Conservation (phyloP, 2,888 invertebrate species). For the Troides helena region DNA sequence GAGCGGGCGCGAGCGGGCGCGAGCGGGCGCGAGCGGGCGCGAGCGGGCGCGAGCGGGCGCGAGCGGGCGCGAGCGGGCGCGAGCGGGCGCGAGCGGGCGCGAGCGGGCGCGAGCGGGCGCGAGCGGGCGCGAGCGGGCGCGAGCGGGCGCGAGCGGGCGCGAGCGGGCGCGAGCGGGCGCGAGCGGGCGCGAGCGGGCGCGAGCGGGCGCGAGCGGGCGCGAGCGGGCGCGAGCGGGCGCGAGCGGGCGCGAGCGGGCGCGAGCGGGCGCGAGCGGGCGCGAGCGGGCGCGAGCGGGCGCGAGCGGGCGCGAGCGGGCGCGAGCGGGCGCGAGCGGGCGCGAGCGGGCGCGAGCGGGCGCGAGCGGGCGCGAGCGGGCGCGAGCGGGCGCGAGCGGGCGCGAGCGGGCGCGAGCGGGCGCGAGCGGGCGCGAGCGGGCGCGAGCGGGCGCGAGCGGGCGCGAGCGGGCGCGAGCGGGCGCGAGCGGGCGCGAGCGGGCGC, state of each 20-base stretch:
- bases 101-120: constrained; percentile 56
- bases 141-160: constrained; percentile 56
- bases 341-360: constrained; percentile 56
- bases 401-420: constrained; percentile 53
- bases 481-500: constrained; percentile 53
- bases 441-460: constrained; percentile 53
- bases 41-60: constrained; percentile 53
- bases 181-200: constrained; percentile 56
- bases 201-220: constrained; percentile 53
- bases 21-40: constrained; percentile 56
- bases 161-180: constrained; percentile 53
- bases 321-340: constrained; percentile 53
- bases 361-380: constrained; percentile 53
- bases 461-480: constrained; percentile 56
- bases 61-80: constrained; percentile 56
- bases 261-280: constrained; percentile 56
- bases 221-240: constrained; percentile 56
- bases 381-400: constrained; percentile 56
- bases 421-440: constrained; percentile 56
- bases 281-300: constrained; percentile 53
- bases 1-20: constrained; percentile 53
- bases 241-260: constrained; percentile 53
- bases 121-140: constrained; percentile 53
- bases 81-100: constrained; percentile 53
- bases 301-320: constrained; percentile 56